Evolutionary conservation across 2,797 vertebrate genomes (phyloP).

Genomic region (Xerus rutilus): DNA sequence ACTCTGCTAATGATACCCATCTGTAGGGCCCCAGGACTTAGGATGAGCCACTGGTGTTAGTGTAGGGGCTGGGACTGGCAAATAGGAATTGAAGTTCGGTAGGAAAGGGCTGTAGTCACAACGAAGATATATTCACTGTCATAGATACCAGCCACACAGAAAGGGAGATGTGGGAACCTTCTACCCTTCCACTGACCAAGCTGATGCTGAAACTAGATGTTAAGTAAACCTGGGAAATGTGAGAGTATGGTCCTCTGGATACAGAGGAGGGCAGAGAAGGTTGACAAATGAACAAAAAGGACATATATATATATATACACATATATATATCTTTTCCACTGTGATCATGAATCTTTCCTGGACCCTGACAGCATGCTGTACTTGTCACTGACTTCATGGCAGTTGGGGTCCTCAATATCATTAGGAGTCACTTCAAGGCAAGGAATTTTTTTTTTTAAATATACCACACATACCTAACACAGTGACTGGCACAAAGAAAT

Average conservation of each 20-base stretch:
- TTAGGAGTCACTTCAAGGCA: neutral
- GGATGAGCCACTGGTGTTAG: neutral
- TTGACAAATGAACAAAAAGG: neutral
- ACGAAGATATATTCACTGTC: neutral
- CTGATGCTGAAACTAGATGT: neutral
- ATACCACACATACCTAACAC: no score
- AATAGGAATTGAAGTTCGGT: no score
- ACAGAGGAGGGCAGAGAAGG: neutral
- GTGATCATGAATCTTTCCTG: neutral
- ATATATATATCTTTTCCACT: no score
- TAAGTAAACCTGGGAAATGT: neutral
- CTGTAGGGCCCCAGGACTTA: no score
- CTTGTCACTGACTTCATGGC: neutral
- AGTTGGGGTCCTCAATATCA: neutral
- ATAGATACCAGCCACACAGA: neutral
- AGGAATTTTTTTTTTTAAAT: neutral
- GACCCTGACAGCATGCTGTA: accelerated
- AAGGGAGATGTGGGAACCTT: neutral
- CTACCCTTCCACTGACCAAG: no score
- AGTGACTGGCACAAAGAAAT: neutral
- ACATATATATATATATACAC: no score
- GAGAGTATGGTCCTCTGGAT: neutral
- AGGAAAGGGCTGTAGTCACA: neutral
- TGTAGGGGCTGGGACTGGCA: neutral
- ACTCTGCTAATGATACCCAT: neutral